Base-by-base conservation (phyloP, 2,888 invertebrate species). In the Byasa hedistus region DNA sequence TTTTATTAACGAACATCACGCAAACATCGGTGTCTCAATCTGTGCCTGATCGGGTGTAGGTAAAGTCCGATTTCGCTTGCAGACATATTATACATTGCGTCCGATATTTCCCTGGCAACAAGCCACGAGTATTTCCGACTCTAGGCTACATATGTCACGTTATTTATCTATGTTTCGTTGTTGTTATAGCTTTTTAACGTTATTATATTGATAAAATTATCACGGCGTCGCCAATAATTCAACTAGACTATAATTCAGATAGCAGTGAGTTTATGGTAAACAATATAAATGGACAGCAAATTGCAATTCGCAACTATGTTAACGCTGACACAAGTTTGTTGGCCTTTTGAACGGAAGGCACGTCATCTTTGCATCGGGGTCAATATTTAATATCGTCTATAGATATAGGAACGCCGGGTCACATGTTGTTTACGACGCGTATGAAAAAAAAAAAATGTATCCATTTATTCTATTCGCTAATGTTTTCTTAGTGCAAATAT, bases 21-120 rank as follows among this genome's bases (percentile, higher is more conserved):
- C 32, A 32, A 32, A 32, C 7, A 0, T 10, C 8, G 8, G 5
- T 32, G 32, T 8, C 8, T 32, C 10, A 10, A 32, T 32, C 32
- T 10, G 32, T 10, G 32, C 32, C 10, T 17, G 5, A n/a, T 48
- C 48, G 17, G n/a, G n/a, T 48, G n/a, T 17, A n/a, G n/a, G 48
- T 19, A n/a, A 55, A 39, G n/a, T 8, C 19, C 24, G 24, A 54
- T 61, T n/a, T 61, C 55, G n/a, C n/a, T 39, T n/a, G n/a, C n/a
- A 19, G 22, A 44, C n/a, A 55, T 55, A 19, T 21, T 7, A 22
- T 44, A 24, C 39, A 17, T 39, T 12, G 23, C 56, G 24, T 48
- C 56, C 54, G 27, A n/a, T 65, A 65, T 61, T 65, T 39, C 61
- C 61, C 32, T 61, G 65, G 61, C 61, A 61, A 65, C 57, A 52